Conservation (phyloP, 2,888 invertebrate genomes). For the Xestobium rufovillosum region DNA sequence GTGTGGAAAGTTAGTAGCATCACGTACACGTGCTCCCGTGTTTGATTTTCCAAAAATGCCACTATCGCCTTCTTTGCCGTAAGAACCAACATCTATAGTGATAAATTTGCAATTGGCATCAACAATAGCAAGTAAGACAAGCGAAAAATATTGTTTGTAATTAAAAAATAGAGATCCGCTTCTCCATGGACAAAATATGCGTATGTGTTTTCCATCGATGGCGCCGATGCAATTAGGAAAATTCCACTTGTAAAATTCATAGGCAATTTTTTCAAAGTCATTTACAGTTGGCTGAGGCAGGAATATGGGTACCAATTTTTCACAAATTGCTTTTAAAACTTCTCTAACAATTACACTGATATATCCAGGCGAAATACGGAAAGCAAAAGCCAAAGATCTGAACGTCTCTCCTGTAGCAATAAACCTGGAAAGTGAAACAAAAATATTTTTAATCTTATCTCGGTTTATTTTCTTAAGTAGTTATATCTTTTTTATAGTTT, state of each 20-base stretch:
- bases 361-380: constrained; percentile 16
- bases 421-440: constrained; percentile 8
- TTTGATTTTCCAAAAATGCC: constrained; percentile 14
- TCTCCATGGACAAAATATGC: constrained; percentile 15
- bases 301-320: constrained; percentile 15
- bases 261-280: constrained; percentile 10
- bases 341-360: constrained; percentile 10
- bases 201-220: constrained; percentile 19
- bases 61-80: constrained; percentile 21
- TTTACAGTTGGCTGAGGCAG: constrained; percentile 9
- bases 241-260: constrained; percentile 17
- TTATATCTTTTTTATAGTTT: constrained; percentile 8
- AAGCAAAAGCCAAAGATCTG: constrained; percentile 12
- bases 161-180: constrained; percentile 19
- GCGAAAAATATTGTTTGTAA: constrained; percentile 19
- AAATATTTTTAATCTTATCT: not conserved
- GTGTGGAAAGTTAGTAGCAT: constrained; percentile 17
- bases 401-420: constrained; percentile 15
- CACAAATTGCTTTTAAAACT: constrained; percentile 13
- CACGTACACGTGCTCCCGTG: constrained; percentile 13
- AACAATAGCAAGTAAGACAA: constrained; percentile 16
- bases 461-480: not conserved
- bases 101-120: constrained; percentile 20
- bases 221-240: constrained; percentile 20
- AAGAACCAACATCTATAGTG: constrained; percentile 15